Conservation (phyloP, 2,113 vertebrate genomes). For the Neoarius graeffei region DNA sequence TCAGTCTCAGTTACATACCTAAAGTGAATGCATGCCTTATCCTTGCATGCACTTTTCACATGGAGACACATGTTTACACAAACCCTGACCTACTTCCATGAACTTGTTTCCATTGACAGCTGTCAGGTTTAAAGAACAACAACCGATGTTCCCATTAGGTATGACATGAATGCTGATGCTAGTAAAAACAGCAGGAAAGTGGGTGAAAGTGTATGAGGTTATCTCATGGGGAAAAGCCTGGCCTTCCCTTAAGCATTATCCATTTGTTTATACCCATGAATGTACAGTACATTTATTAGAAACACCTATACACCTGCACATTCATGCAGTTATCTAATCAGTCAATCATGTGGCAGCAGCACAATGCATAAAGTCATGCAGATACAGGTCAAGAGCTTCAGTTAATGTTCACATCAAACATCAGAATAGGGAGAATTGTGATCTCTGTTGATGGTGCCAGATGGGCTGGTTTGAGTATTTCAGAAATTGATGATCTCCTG, state of each 20-base stretch:
- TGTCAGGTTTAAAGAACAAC: neutral
- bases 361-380: too few relatives aligned
- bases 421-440: too few relatives aligned
- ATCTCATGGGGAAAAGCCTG: neutral
- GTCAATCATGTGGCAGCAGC: too few relatives aligned
- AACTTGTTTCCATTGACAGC: neutral
- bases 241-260: neutral
- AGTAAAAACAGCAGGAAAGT: neutral
- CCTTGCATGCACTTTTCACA: neutral
- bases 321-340: too few relatives aligned
- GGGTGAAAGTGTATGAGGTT: neutral
- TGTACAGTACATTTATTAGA: neutral
- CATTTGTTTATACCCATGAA: neutral
- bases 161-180: neutral
- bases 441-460: too few relatives aligned
- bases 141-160: neutral
- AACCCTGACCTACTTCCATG: conserved; percentile 20
- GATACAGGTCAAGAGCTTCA: too few relatives aligned
- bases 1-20: neutral
- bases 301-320: too few relatives aligned
- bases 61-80: neutral
- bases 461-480: too few relatives aligned
- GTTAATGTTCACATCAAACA: too few relatives aligned
- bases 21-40: neutral
- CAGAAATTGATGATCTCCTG: too few relatives aligned